Evolutionary conservation across 2,888 invertebrate species (phyloP).

Genomic region (Liodrosophila aerea): DNA sequence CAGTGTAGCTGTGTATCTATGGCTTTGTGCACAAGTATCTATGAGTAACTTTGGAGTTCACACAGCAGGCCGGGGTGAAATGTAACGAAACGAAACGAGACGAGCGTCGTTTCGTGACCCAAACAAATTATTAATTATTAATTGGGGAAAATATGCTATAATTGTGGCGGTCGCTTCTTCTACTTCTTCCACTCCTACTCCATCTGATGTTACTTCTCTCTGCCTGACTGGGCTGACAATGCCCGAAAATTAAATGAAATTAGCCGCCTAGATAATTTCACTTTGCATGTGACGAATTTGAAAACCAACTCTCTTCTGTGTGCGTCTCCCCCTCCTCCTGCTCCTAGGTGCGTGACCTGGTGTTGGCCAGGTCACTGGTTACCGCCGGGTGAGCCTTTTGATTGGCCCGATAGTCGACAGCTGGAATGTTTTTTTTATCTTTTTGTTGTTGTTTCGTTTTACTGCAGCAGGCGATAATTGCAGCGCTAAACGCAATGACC

Average conservation of each 20-base stretch:
- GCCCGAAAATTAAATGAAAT: slow-evolving; percentile 80
- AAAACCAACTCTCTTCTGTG: not conserved
- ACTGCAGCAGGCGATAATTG: slow-evolving; percentile 67
- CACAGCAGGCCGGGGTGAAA: slow-evolving; percentile 23
- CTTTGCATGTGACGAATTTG: slow-evolving; percentile 73
- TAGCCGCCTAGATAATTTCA: slow-evolving; percentile 72
- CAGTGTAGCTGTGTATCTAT: not conserved
- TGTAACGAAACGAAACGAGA: slow-evolving; percentile 25
- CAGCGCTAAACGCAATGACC: slow-evolving; percentile 65
- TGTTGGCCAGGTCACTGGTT: slow-evolving; percentile 27
- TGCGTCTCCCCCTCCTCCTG: not conserved
- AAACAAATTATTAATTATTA: slow-evolving; percentile 81
- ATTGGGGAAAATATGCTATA: slow-evolving; percentile 78
- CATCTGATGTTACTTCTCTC: slow-evolving; percentile 27
- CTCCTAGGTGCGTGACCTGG: slow-evolving; percentile 39
- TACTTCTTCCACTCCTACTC: slow-evolving; percentile 19
- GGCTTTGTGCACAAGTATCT: slow-evolving; percentile 18
- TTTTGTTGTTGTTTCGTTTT: slow-evolving; percentile 1
- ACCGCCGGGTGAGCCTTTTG: slow-evolving; percentile 74
- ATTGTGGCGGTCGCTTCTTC: slow-evolving; percentile 74
- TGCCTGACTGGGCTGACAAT: slow-evolving; percentile 64
- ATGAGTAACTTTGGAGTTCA: slow-evolving; percentile 63
- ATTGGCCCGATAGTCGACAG: slow-evolving; percentile 76
- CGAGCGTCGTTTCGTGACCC: slow-evolving; percentile 72
- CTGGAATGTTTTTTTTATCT: slow-evolving; percentile 52